phyloP scores from a whole-genome alignment of 1,140 invertebrate genomes.

The Lepidurus apus region DNA sequence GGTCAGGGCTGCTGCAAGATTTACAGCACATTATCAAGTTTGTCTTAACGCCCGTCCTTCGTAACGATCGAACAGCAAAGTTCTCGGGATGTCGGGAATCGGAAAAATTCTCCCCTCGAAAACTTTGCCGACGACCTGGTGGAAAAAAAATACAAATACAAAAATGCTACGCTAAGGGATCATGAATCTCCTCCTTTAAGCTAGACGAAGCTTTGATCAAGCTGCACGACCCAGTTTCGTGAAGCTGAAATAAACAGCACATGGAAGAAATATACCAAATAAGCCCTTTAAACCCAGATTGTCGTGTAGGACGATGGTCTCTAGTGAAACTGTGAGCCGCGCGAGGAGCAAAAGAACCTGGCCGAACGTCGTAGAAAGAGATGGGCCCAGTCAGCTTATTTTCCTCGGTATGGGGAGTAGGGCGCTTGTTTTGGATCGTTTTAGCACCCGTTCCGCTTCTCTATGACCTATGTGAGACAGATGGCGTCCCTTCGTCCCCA shows the following conservation, averaged over 20 bases:
- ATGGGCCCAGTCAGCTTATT: too few species aligned
- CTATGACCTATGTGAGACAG: too few species aligned
- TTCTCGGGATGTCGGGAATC: neutral
- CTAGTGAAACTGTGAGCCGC: too few species aligned
- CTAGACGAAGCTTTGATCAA: slow-evolving; percentile 5
- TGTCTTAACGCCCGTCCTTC: neutral
- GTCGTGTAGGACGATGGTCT: neutral
- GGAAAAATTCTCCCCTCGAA: neutral
- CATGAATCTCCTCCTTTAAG: slow-evolving; percentile 6
- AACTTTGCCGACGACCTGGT: neutral
- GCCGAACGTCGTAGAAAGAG: too few species aligned
- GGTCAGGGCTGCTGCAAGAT: slow-evolving; percentile 1
- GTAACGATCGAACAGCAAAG: neutral
- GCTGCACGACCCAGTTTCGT: neutral
- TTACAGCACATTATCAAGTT: slow-evolving; percentile 15
- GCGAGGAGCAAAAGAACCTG: too few species aligned
- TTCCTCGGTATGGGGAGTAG: too few species aligned
- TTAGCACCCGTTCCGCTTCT: too few species aligned
- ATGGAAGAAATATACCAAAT: neutral
- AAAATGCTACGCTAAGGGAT: neutral
- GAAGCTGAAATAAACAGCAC: neutral
- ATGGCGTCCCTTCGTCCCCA: too few species aligned
- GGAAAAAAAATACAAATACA: neutral
- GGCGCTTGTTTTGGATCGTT: too few species aligned
- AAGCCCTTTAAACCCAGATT: neutral